phyloP scores from a whole-genome alignment of 2,888 invertebrate genomes.

The Merodon equestris region DNA sequence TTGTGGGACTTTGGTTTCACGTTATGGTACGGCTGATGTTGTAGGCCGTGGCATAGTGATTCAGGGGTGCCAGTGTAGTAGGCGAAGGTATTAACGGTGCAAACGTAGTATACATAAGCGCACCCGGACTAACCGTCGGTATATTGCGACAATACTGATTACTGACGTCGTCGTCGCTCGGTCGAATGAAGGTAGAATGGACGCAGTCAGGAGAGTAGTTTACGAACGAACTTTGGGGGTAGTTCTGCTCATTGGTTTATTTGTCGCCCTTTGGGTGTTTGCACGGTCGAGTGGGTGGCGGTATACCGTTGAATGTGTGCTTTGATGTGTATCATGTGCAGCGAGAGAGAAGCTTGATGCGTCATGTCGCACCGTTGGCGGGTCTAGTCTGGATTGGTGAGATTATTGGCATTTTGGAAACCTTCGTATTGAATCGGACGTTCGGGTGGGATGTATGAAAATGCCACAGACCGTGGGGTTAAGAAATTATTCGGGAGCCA shows the following conservation, averaged over 20 bases:
- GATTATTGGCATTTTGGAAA: conserved; percentile 49
- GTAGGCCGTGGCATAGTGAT: conserved; percentile 26
- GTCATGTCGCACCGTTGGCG: conserved; percentile 28
- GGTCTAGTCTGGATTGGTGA: conserved; percentile 23
- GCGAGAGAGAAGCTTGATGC: conserved; percentile 28
- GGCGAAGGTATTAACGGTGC: conserved; percentile 50
- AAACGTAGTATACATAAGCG: conserved; percentile 20
- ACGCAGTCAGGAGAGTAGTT: conserved; percentile 62
- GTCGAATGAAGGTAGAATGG: too few relatives aligned
- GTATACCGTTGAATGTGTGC: conserved; percentile 9
- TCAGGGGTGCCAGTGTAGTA: conserved; percentile 39
- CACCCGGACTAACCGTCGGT: conserved; percentile 34
- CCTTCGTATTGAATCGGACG: conserved; percentile 31
- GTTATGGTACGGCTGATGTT: conserved; percentile 27
- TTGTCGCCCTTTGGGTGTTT: conserved; percentile 43
- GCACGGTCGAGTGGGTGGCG: conserved; percentile 49
- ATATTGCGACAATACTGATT: conserved; percentile 8
- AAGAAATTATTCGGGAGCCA: too few relatives aligned
- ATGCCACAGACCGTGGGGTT: conserved; percentile 11
- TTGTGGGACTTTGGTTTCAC: conserved; percentile 60
- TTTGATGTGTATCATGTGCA: conserved; percentile 29
- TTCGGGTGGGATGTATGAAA: conserved; percentile 38
- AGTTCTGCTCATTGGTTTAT: conserved; percentile 55
- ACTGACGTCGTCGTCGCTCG: conserved; percentile 27
- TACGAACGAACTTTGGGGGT: conserved; percentile 61